Base-by-base conservation (phyloP, 2,888 invertebrate species). In the Pilophorus perplexus region DNA sequence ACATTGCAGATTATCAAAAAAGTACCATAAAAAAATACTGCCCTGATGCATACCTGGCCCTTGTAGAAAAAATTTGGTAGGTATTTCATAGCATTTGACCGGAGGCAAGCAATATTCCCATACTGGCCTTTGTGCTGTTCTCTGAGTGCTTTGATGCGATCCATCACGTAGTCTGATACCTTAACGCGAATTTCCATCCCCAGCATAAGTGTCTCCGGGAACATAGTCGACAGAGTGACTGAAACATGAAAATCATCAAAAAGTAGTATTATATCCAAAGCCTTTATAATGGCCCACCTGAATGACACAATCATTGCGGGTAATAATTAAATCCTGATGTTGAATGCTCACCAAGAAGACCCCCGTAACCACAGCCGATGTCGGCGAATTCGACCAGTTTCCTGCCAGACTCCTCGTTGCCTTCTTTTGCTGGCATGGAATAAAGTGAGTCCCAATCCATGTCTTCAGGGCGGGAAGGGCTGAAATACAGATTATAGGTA, bases 81-180 rank as follows among this genome's bases (percentile, higher is more conserved):
- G 82, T 97, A 97, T 79, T 98, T 99, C 98, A 99, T 99, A 1
- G 98, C 98, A 81, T 99, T 99, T 12, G 93, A 89, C 71, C 99
- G 83, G 54, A 99, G 79, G 72, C 98, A 97, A 40, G 96, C 94
- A 73, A 99, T 87, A 78, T 99, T 99, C 75, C 88, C 84, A 78
- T 93, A 98, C 71, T 86, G 78, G 2, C 86, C 87, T 0, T 86
- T 84, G 77, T 89, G 76, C 72, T 90, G 85, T 1, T 80, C 79
- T 68, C 97, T 80, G 64, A 99, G 79, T 0, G 97, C 97, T 72
- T 86, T 84, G 57, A 99, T 93, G 72, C 95, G 84, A 75, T 99
- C 96, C 80, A 90, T 89, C 0, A 99, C 99, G 82, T 96, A 99
- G 77, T 98, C 95, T 0, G 96, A 95, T 0, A 99, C 99, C 80